Evolutionary conservation across 2,888 invertebrate species (phyloP), one percentile per base, ranked within the genome.

Genomic region (Danaus chrysippus): DNA sequence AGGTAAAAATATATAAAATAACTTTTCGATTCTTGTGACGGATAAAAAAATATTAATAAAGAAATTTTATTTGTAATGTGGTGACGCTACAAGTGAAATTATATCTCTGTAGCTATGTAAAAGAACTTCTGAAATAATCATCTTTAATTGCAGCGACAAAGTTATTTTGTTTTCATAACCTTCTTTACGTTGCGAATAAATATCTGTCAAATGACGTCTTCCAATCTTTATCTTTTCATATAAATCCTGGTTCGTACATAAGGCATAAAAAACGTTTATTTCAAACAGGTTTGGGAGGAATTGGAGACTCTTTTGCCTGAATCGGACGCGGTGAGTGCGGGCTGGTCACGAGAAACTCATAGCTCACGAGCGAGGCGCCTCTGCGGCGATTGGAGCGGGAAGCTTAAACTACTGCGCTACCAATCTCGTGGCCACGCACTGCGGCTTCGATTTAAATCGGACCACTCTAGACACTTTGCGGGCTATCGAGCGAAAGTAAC

Each of bases 341-440:
- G 89, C 0, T 91, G 88, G 89, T 67, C 74, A 17, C 78, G 86
- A 0, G 85, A 85, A 52, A 71, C 73, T 1, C 77, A 78, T 63
- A 72, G 76, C 42, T 68, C 74, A 3, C 77, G 73, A 49, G 86
- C 91, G 10, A 82, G 92, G 6, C 91, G 93, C 0, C 84, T 94
- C 9, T 96, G 96, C 79, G 96, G 96, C 12, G 95, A 96, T 83
- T 96, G 96, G 95, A 95, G 94, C 72, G 93, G 93, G 41, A 94
- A 94, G 76, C 88, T 96, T 62, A 96, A 96, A 78, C 87, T 96
- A 19, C 84, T 96, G 56, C 92, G 90, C 0, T 87, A 94, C 86
- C 93, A 93, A 62, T 94, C 95, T 19, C 78, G 83, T 2, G 92
- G 92, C 1, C 93, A 94, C 57, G 88, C 90, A 66, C 81, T 96